Conservation (phyloP, 2,113 vertebrate species). For the Motacilla alba region DNA sequence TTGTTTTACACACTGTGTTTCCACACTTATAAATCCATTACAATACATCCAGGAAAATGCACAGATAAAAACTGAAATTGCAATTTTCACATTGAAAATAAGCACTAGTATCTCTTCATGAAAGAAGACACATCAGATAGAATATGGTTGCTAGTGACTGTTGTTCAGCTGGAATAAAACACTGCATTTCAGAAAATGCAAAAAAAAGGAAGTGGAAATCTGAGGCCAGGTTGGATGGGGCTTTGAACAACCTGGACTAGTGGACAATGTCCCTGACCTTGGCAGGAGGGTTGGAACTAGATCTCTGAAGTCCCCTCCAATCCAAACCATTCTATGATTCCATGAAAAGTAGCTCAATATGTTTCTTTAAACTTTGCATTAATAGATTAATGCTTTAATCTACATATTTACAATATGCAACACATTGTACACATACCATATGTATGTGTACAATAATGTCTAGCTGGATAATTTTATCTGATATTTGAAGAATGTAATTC, state of each 20-base stretch:
- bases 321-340: background rate
- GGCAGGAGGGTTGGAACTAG: background rate
- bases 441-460: background rate
- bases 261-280: no score
- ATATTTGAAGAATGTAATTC: background rate
- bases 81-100: background rate
- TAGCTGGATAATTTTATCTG: background rate
- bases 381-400: background rate
- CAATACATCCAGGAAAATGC: background rate
- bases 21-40: background rate
- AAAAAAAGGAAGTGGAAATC: background rate
- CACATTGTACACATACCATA: background rate
- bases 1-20: background rate
- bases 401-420: background rate
- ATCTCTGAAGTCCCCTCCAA: background rate
- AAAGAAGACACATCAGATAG: background rate
- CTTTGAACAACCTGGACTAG: background rate
- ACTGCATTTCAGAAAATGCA: background rate
- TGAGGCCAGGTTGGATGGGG: background rate
- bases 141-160: background rate
- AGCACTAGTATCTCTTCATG: background rate
- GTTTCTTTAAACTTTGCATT: background rate
- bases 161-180: background rate
- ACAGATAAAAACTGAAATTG: background rate
- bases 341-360: background rate